Percentiles rank a stretch among this genome's conserved stretches.
Conservation (phyloP, 2,113 vertebrate genomes). For the Plestiodon gilberti region DNA sequence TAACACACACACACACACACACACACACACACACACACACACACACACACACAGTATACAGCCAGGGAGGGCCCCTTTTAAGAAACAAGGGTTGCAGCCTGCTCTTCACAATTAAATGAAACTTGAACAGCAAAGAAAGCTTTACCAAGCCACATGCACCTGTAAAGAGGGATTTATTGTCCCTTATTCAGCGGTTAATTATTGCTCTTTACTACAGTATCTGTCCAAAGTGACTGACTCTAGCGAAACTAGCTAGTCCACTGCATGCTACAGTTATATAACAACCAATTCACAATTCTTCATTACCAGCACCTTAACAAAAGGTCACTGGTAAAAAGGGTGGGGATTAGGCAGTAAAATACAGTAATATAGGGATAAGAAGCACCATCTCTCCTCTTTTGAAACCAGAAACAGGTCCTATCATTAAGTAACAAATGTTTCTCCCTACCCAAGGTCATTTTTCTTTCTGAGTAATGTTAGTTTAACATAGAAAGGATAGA, state of each 20-base stretch:
- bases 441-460: not conserved
- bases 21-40: not conserved
- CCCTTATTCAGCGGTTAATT: constrained; percentile 54
- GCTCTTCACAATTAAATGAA: not conserved
- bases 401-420: fast-evolving
- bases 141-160: not conserved
- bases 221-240: not conserved
- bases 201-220: not conserved
- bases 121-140: not conserved
- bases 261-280: constrained; percentile 1
- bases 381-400: not conserved
- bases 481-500: not conserved
- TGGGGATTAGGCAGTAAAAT: fast-evolving
- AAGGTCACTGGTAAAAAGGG: not conserved
- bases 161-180: constrained; percentile 48
- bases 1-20: not conserved
- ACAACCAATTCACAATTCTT: not conserved
- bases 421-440: not conserved
- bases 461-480: not conserved
- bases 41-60: no score
- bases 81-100: not conserved
- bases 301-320: fast-evolving
- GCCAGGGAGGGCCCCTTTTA: not conserved
- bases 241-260: not conserved
- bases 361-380: not conserved